Base-by-base conservation (phyloP, 2,888 invertebrate genomes). In the Anthrax anthrax region DNA sequence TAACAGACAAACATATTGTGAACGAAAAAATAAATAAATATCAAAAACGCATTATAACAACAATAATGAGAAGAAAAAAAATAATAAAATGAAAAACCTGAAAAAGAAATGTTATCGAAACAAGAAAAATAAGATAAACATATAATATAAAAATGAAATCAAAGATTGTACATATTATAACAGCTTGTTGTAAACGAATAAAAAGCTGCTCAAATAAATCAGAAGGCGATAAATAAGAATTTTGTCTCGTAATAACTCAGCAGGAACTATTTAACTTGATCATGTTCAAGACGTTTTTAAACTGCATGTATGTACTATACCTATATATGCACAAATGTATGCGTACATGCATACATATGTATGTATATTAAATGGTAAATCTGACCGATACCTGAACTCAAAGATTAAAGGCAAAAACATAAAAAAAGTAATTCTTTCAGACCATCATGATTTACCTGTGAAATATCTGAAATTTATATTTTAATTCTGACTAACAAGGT, bases 231-330 rank as follows among this genome's bases (percentile, higher is more conserved):
- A 64, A 64, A 64, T 64, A 64, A 64, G 64, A 62, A 64, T 64
- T 64, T 64, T 64, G 64, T 64, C 64, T 64, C 64, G 64, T 64
- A 64, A 64, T 64, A 64, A 64, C 64, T 64, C 63, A 64, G 64
- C 64, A 60, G 64, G 64, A 63, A 61, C 60, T 61, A 62, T 61
- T 63, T 63, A 42, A 64, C 46, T 29, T 36, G 32, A 46, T 32
- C 36, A 36, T 45, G 40, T 19, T 16, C 6, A 17, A 37, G 17
- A 16, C 6, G 3, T 16, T 16, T 37, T 37, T 37, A 37, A 16
- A 8, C 37, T 17, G 16, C n/a, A 37, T 37, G 4, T 2, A 32
- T 4, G 12, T 32, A 32, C 29, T 6, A 12, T 32, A 32, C 12
- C 10, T 9, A 12, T 32, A 5, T 12, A 1, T 12, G 13, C 3